phyloP scores from a whole-genome alignment of 1,140 invertebrate genomes.

The Ganaspis sp. region DNA sequence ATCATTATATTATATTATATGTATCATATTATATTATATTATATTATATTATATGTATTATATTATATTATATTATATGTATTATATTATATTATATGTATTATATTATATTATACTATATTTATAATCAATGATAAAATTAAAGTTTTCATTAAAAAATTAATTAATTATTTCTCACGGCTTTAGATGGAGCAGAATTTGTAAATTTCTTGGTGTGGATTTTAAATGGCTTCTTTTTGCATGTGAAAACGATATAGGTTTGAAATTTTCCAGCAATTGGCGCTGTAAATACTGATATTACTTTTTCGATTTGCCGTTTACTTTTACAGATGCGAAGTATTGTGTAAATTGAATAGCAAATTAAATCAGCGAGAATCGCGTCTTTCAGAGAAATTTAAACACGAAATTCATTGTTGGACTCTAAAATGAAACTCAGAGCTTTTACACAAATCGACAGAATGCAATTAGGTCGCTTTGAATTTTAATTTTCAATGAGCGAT shows the following conservation, averaged over 20 bases:
- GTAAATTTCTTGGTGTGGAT: too few relatives aligned
- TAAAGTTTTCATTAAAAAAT: too few relatives aligned
- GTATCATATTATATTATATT: too few relatives aligned
- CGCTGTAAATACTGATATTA: not conserved
- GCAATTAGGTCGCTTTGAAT: conserved; percentile 3
- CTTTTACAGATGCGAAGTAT: not conserved
- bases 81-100: too few relatives aligned
- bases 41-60: too few relatives aligned
- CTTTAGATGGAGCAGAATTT: too few relatives aligned
- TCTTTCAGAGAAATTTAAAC: not conserved
- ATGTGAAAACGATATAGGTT: not conserved
- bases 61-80: too few relatives aligned
- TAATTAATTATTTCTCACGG: too few relatives aligned
- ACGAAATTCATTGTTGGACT: not conserved
- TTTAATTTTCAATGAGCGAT: not conserved
- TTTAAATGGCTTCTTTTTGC: too few relatives aligned
- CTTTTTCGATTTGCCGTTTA: not conserved
- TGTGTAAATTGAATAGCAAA: not conserved
- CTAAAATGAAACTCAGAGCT: conserved; percentile 7
- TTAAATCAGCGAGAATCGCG: not conserved
- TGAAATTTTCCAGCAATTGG: not conserved
- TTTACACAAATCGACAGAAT: not conserved
- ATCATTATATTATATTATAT: too few relatives aligned
- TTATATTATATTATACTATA: too few relatives aligned
- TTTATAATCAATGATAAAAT: too few relatives aligned